phyloP scores from a whole-genome alignment of 2,797 vertebrate species.

The Botia kubotai region DNA sequence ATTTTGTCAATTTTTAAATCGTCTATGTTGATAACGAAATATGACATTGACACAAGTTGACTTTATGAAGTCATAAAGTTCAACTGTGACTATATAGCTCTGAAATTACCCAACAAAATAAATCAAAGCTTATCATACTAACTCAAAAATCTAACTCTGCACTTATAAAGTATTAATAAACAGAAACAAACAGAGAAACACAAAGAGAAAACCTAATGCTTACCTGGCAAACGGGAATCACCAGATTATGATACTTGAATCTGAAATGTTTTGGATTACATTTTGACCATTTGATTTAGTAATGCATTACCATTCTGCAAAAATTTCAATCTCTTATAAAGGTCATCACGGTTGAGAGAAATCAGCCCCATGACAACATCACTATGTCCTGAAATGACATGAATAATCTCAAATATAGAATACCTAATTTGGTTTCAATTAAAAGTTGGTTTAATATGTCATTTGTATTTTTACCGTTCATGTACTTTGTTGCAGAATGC shows the following conservation, averaged over 20 bases:
- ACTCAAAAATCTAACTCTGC: not conserved
- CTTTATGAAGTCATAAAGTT: not conserved
- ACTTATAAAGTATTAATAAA: not conserved
- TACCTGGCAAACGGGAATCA: no score
- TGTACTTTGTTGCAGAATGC: constrained; percentile 95
- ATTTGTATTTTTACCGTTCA: constrained; percentile 83
- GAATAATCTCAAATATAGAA: not conserved
- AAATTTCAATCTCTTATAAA: constrained; percentile 85
- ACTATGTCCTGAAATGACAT: constrained; percentile 83
- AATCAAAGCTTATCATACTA: not conserved
- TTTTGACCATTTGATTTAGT: not conserved
- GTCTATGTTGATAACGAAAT: not conserved
- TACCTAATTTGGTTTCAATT: not conserved
- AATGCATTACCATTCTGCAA: constrained; percentile 86
- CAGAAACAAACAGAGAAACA: not conserved
- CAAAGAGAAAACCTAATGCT: not conserved
- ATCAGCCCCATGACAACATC: constrained; percentile 94
- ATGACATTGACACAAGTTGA: not conserved
- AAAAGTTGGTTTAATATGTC: no score
- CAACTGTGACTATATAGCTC: not conserved
- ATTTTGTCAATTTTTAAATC: not conserved
- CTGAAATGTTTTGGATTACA: not conserved
- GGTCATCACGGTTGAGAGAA: constrained; percentile 80
- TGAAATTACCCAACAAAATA: not conserved
- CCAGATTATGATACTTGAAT: not conserved